Conservation (phyloP, 2,797 vertebrate species). For the Bradypodion ventrale region DNA sequence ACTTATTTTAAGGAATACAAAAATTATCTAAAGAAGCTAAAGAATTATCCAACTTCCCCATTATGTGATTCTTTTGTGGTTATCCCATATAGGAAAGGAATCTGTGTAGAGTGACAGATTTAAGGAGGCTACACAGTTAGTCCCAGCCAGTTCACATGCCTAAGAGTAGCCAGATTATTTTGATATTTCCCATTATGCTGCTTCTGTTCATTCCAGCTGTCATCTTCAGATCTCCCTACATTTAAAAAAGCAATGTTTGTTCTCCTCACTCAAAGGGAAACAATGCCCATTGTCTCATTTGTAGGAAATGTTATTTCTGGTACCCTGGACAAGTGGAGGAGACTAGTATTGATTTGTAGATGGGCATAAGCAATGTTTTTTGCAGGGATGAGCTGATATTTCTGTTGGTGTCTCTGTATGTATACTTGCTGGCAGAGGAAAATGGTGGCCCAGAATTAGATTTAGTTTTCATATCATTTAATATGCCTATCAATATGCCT, state of each 20-base stretch:
- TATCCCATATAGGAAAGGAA: not conserved
- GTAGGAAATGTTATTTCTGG: not conserved
- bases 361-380: not conserved
- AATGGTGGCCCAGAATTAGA: not conserved
- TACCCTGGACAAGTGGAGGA: not conserved
- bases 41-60: slow-evolving; percentile 28
- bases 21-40: not conserved
- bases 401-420: not conserved
- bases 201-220: not conserved
- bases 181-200: not conserved
- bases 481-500: not conserved
- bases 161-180: not conserved
- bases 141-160: not conserved
- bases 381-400: not conserved
- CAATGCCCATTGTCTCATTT: not conserved
- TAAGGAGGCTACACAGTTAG: not conserved
- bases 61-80: not conserved
- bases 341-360: not conserved
- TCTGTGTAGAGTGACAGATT: not conserved
- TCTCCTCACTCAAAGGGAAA: not conserved
- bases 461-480: not conserved
- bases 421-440: not conserved
- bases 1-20: not conserved
- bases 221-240: not conserved
- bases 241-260: not conserved